These are phyloP conservation scores for Tyto alba DNA, from an alignment of 2,113 vertebrate species.

Conservation along the genomic window DNA sequence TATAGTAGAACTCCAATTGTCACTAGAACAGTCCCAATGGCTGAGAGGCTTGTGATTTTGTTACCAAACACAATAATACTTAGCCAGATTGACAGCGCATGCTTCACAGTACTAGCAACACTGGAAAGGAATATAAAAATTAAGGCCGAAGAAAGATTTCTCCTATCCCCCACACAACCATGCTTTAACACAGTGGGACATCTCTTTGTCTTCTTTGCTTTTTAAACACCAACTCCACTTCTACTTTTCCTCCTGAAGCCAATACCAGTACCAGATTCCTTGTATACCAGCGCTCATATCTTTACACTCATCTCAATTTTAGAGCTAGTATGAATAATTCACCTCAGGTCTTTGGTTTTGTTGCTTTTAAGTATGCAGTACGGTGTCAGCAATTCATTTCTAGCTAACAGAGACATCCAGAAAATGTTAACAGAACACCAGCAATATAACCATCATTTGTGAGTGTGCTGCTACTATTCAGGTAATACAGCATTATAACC, in stretches of 20 bases:
- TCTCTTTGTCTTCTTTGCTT: neutral
- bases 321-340: neutral
- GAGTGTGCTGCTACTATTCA: neutral
- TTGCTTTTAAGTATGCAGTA: neutral
- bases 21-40: conserved; percentile 83
- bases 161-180: neutral
- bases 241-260: neutral
- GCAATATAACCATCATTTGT: neutral
- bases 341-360: neutral
- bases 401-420: neutral
- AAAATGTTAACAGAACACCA: neutral
- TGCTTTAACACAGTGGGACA: accelerated
- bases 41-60: conserved; percentile 85
- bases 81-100: conserved; percentile 93
- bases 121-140: conserved; percentile 63
- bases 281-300: accelerated
- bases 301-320: neutral
- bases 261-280: neutral
- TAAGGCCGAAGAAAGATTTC: neutral
- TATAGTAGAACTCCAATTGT: conserved; percentile 87
- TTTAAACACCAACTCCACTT: neutral
- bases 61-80: conserved; percentile 95
- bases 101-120: conserved; percentile 95
- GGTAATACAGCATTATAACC: neutral
- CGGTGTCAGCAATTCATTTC: neutral